Evolutionary conservation across 2,113 vertebrate genomes (phyloP), one percentile per base, ranked within the genome.

Genomic region (Lipophrys pholis): DNA sequence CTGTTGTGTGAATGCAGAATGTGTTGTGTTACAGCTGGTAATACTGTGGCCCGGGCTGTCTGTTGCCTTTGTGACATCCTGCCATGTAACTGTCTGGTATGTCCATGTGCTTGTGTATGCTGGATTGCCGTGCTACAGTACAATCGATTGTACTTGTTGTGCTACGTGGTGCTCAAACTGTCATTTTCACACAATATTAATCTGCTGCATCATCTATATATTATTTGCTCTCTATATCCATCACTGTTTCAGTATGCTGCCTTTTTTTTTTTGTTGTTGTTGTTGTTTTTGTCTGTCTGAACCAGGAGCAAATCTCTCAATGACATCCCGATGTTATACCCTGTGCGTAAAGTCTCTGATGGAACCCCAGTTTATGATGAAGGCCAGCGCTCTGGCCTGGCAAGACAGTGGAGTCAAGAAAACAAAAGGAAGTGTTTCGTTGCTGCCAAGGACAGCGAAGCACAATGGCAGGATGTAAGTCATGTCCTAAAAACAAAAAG

Each of bases 291-390:
- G 3, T 88, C 38, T 82, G 11, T 66, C 9, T 75, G 11, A 69
- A 84, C 69, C 64, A 99, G 98, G 95, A 98, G 96, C 82, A 99
- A 99, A 86, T 99, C 97, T 11, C 78, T 97, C 93, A 97, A 94
- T 17, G 95, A 98, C 83, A 95, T 98, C 84, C 94, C 92, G 0
- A 86, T 94, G 95, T 54, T 95, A 88, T 70, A 76, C 91, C 50
- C 94, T 84, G 57, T 78, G 69, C 1, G 11, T 83, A 87, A 86
- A 68, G 59, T 69, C 52, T 45, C 83, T 39, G 61, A 68, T 36
- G 72, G 60, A 57, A 74, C 49, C 30, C n/a, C 6, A 7, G 17
- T 45, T 36, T 30, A 69, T 38, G 80, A 83, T 56, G 54, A 35
- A 40, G 57, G 15, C 14, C 73, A 46, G 56, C 62, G 61, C 21